Conservation (phyloP, 2,888 invertebrate species). For the Orthosia gracilis region DNA sequence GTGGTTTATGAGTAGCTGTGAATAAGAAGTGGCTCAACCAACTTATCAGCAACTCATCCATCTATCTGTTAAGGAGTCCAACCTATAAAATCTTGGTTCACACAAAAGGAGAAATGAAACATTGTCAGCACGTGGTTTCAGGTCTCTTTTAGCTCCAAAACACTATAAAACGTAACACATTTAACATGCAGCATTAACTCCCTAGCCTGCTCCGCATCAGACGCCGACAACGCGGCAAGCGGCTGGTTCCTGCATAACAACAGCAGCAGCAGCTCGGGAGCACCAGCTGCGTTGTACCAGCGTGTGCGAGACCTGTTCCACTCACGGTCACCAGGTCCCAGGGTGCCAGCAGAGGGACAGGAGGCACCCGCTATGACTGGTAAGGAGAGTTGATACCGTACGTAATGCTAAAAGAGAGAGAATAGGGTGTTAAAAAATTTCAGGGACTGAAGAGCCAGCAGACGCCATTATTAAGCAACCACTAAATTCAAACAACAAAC, state of each 20-base stretch:
- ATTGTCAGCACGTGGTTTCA: too few relatives aligned
- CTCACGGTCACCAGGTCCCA: slow-evolving; percentile 87
- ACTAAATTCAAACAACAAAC: too few relatives aligned
- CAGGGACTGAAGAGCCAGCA: neutral
- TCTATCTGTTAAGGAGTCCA: too few relatives aligned
- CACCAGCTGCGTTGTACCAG: slow-evolving; percentile 95
- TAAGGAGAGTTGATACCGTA: slow-evolving; percentile 52
- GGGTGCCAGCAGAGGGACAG: slow-evolving; percentile 86
- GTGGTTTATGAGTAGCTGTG: too few relatives aligned
- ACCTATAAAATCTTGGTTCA: too few relatives aligned
- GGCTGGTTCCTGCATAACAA: slow-evolving; percentile 94
- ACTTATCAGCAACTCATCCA: too few relatives aligned
- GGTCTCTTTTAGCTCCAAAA: neutral
- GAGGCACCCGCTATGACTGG: slow-evolving; percentile 90
- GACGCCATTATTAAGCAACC: too few relatives aligned
- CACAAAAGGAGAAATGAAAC: too few relatives aligned
- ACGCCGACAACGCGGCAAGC: slow-evolving; percentile 89
- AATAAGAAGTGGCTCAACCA: too few relatives aligned
- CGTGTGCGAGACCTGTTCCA: slow-evolving; percentile 96
- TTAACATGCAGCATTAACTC: slow-evolving; percentile 41
- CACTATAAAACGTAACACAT: neutral
- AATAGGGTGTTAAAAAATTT: neutral
- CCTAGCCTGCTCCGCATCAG: slow-evolving; percentile 89
- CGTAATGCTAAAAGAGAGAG: neutral
- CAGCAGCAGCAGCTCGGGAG: slow-evolving; percentile 72